Evolutionary conservation across 1,140 invertebrate genomes (phyloP), one percentile per base, ranked within the genome.

Genomic region (Mercenaria mercenaria): DNA sequence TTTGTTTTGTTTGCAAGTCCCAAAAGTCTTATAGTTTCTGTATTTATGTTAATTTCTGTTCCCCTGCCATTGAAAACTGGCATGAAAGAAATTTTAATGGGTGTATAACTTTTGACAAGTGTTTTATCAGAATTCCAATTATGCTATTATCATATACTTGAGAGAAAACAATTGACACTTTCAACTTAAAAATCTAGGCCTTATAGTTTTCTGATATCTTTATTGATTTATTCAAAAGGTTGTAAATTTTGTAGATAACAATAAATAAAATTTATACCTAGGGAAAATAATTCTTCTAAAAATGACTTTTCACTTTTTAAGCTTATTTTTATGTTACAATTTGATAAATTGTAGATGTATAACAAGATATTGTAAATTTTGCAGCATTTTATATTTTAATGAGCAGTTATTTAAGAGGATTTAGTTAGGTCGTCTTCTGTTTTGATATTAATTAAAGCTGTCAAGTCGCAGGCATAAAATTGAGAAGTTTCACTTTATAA

Each of bases 101-200:
- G 59, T 64, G 11, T 29, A 72, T 39, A 72, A 18, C n/a, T 29
- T 47, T 10, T 39, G 37, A 23, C 67, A 72, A 72, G 67, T 39
- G 67, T 34, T 72, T 72, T 72, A 72, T 72, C 67, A 20, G 34
- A 72, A 72, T 10, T 72, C 32, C 26, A 72, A 29, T 37, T 72
- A 72, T 72, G 34, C 34, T 20, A 72, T 72, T 72, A 72, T 72
- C 67, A 72, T 39, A n/a, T 18, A 37, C 67, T 72, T 72, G 67
- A 72, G 34, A 39, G 23, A 34, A 72, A 72, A 72, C 34, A 72
- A 72, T 72, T 72, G 67, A 39, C 67, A 72, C 32, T 37, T 72
- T 39, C 32, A 39, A 41, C 67, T 72, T 15, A 72, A 13, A 64
- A 72, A 72, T 72, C 67, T 72, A 72, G 67, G 34, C 37, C 67